Conservation (phyloP, 2,113 vertebrate genomes). For the Macroglossus sobrinus region DNA sequence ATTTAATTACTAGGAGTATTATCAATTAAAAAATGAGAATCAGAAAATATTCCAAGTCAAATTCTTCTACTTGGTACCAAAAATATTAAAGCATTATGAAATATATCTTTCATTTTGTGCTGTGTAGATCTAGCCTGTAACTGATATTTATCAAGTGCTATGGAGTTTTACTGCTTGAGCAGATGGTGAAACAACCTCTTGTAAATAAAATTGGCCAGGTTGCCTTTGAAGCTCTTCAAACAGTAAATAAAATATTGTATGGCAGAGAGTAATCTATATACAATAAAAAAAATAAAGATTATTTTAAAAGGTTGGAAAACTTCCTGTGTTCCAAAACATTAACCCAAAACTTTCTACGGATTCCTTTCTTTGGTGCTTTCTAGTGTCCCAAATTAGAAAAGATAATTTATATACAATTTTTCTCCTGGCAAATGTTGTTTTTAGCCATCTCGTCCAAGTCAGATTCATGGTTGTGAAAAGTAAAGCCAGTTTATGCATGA, state of each 20-base stretch:
- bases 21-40: not conserved
- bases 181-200: constrained; percentile 71
- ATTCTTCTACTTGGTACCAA: not conserved
- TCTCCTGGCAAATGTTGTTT: not conserved
- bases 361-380: not conserved
- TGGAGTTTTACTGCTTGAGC: constrained; percentile 70
- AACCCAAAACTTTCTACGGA: not conserved
- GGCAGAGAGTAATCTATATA: not conserved
- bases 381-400: not conserved
- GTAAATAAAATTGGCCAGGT: constrained; percentile 52
- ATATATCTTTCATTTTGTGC: not conserved
- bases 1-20: not conserved
- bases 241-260: constrained; percentile 69
- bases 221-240: constrained; percentile 70
- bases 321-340: not conserved
- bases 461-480: not conserved
- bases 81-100: not conserved
- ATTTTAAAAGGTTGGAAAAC: constrained; percentile 26
- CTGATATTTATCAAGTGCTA: constrained; percentile 65
- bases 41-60: not conserved
- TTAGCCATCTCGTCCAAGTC: not conserved
- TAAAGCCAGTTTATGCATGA: not conserved
- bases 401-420: not conserved
- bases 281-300: not conserved
- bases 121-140: not conserved